phyloP scores from a whole-genome alignment of 2,113 vertebrate genomes.

The Progne subis region DNA sequence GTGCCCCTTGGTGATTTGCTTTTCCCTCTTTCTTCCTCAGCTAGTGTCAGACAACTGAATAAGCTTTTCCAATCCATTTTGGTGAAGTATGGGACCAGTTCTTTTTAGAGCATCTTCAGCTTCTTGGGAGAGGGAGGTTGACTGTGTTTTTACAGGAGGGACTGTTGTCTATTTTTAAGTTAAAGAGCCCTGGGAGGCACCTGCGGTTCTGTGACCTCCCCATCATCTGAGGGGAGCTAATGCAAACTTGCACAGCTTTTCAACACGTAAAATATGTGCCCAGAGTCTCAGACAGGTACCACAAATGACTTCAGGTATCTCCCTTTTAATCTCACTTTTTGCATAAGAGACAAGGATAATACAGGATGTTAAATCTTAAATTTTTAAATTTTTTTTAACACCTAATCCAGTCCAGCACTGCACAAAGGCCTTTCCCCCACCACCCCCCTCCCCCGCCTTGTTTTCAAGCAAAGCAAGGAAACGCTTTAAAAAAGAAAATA shows the following conservation, averaged over 20 bases:
- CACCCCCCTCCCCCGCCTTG: background rate
- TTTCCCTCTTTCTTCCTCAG: background rate
- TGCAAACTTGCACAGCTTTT: background rate
- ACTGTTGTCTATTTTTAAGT: background rate
- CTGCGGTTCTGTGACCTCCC: background rate
- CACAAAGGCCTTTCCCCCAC: background rate
- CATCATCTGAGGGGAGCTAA: background rate
- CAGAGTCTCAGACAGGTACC: background rate
- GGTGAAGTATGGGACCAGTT: background rate
- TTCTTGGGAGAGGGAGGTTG: background rate
- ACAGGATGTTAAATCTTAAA: background rate
- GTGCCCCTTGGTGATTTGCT: background rate
- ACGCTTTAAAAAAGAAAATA: background rate
- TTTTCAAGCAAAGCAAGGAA: conserved; percentile 1
- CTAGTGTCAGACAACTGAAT: background rate
- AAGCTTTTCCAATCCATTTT: background rate
- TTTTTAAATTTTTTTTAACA: background rate
- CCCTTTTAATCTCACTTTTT: background rate
- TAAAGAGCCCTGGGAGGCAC: background rate
- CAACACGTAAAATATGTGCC: background rate
- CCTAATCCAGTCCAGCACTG: background rate
- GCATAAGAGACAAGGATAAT: background rate
- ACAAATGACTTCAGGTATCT: background rate
- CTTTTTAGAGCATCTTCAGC: background rate
- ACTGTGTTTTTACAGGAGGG: background rate